Evolutionary conservation across 2,113 vertebrate genomes (phyloP).

Genomic region (Amblyornis subalaris): DNA sequence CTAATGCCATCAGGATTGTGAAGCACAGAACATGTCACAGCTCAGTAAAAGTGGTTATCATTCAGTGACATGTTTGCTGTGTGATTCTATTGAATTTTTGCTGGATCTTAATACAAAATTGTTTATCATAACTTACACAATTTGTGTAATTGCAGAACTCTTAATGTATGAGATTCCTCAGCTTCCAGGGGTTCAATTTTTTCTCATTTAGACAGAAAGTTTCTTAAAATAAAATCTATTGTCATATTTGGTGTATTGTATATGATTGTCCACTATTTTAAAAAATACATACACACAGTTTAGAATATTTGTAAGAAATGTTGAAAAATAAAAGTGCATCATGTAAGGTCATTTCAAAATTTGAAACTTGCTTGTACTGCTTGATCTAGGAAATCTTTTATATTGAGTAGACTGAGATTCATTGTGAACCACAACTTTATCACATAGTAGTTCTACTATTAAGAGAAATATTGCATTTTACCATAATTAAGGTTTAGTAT

Average conservation of each 20-base stretch:
- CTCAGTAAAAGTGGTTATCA: neutral
- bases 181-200: neutral
- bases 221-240: neutral
- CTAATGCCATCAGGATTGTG: neutral
- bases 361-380: neutral
- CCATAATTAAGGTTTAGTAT: neutral
- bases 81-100: neutral
- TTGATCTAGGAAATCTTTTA: neutral
- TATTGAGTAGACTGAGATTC: neutral
- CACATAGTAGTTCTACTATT: neutral
- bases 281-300: neutral
- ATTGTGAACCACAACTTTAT: neutral
- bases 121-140: neutral
- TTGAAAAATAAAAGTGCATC: neutral
- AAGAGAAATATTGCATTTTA: neutral
- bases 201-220: neutral
- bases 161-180: neutral
- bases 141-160: neutral
- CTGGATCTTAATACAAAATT: neutral
- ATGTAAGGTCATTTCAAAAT: neutral
- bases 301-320: neutral
- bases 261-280: neutral
- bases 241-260: neutral
- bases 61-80: neutral
- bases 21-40: neutral